Conservation (phyloP, 2,113 vertebrate genomes). For the Platysternon megacephalum region DNA sequence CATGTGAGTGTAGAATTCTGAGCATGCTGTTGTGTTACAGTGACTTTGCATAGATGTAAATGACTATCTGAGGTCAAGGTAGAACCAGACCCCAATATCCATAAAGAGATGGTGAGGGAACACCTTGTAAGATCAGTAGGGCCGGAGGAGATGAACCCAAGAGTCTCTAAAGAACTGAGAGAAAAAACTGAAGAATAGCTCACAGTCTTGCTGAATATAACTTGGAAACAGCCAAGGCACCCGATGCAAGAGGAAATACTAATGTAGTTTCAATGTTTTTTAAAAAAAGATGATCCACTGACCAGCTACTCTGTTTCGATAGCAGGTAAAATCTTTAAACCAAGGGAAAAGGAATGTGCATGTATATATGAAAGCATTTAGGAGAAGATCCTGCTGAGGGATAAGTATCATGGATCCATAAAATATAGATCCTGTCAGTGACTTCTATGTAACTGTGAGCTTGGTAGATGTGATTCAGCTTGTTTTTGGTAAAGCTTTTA, state of each 20-base stretch:
- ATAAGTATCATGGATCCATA: constrained; percentile 28
- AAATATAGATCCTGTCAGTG: constrained; percentile 23
- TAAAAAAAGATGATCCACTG: neutral
- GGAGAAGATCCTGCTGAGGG: constrained; percentile 48
- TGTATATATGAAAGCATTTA: neutral
- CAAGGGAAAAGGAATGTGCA: constrained; percentile 3
- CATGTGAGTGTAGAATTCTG: neutral
- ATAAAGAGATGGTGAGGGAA: neutral
- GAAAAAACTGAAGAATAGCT: neutral
- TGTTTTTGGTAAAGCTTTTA: constrained; percentile 32
- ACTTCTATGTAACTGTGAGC: constrained; percentile 7
- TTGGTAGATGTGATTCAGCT: constrained; percentile 6
- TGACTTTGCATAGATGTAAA: neutral
- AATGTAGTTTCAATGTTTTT: neutral
- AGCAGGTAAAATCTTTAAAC: constrained; percentile 22
- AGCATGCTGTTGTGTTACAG: neutral
- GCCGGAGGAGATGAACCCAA: neutral
- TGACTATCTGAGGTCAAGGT: neutral
- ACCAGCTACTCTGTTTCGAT: constrained; percentile 18
- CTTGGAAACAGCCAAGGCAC: neutral
- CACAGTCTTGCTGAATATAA: neutral
- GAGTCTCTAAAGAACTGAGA: neutral
- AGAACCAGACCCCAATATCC: neutral
- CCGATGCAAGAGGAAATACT: neutral
- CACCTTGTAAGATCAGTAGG: neutral